These are phyloP conservation scores for Petrosia ficiformis DNA, from an alignment of 37 sponge, comb jelly and placozoan species.

Conservation along the genomic window DNA sequence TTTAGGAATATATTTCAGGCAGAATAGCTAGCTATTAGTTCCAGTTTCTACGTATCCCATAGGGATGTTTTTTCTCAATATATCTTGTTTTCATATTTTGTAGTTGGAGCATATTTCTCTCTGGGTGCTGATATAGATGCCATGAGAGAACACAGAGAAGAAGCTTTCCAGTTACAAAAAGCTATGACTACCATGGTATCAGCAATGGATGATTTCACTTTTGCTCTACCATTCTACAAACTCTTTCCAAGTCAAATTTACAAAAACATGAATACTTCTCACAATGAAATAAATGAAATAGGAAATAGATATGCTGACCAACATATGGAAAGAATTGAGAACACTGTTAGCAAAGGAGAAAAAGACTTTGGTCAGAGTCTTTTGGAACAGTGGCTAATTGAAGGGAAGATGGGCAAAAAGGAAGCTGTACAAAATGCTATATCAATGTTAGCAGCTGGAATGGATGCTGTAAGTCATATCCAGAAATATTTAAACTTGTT, in stretches of 20 bases:
- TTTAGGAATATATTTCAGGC: too few species aligned
- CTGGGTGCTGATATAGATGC: conserved; percentile 6
- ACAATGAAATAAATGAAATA: neutral
- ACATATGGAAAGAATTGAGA: neutral
- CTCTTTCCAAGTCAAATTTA: conserved; percentile 8
- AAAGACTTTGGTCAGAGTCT: neutral
- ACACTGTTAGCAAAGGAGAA: neutral
- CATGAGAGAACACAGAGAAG: neutral
- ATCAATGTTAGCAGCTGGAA: conserved; percentile 41
- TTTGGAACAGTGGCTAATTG: conserved; percentile 51
- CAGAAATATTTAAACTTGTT: too few species aligned
- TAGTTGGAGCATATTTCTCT: conserved; percentile 6
- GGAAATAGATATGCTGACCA: neutral
- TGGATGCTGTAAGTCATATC: conserved; percentile 41
- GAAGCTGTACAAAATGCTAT: conserved; percentile 18
- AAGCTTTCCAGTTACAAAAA: conserved; percentile 3
- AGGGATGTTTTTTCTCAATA: too few species aligned
- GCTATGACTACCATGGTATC: neutral
- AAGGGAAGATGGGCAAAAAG: conserved; percentile 15
- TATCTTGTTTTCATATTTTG: neutral
- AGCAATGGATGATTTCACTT: neutral
- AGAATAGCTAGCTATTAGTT: too few species aligned
- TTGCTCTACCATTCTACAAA: conserved; percentile 9
- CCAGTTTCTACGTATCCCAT: too few species aligned
- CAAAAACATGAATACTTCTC: neutral